Conservation (phyloP, 1,140 invertebrate species). For the Neuroterus valhalla region DNA sequence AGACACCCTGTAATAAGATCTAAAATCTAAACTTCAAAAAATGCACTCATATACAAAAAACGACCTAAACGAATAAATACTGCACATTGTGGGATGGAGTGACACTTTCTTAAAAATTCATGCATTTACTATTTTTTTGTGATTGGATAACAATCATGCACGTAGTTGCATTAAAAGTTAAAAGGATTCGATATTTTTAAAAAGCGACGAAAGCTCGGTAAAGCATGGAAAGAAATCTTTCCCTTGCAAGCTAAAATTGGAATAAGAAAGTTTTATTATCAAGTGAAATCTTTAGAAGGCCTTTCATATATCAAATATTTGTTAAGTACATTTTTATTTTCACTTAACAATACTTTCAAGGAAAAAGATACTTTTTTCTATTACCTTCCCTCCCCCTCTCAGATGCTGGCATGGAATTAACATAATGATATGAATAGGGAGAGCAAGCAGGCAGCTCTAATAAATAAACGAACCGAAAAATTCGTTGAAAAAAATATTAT, state of each 20-base stretch:
- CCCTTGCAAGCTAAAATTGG: slow-evolving; percentile 38
- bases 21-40: too few relatives aligned
- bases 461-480: slow-evolving; percentile 33
- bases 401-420: slow-evolving; percentile 77
- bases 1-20: too few relatives aligned
- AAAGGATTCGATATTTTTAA: neutral
- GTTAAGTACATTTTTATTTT: slow-evolving; percentile 3
- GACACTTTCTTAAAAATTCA: too few relatives aligned
- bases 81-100: too few relatives aligned
- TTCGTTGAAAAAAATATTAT: slow-evolving; percentile 8
- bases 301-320: too few relatives aligned
- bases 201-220: neutral
- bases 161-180: too few relatives aligned
- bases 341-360: slow-evolving; percentile 30
- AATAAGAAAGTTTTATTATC: neutral
- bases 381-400: slow-evolving; percentile 77
- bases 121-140: too few relatives aligned
- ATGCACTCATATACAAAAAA: too few relatives aligned
- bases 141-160: too few relatives aligned
- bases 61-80: too few relatives aligned
- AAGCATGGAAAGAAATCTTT: neutral
- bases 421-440: slow-evolving; percentile 52
- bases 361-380: slow-evolving; percentile 44
- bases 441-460: slow-evolving; percentile 50
- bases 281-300: neutral